Evolutionary conservation across 2,797 vertebrate species (phyloP).

Genomic region (Sparidentex hasta): DNA sequence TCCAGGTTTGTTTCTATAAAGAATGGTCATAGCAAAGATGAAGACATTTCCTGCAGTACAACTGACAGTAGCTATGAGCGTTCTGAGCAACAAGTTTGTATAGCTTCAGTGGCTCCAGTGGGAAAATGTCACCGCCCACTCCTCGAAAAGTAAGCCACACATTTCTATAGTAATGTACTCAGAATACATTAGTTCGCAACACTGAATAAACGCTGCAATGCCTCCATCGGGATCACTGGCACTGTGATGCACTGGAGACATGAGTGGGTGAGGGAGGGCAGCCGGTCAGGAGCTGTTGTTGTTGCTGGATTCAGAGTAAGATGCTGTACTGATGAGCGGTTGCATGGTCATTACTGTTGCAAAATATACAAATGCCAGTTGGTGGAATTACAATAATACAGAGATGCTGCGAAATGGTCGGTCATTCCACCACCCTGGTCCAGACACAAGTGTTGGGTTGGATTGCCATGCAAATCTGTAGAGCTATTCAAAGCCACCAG

Average conservation of each 20-base stretch:
- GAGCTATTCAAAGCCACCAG: too few relatives aligned
- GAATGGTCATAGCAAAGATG: background rate
- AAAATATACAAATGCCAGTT: background rate
- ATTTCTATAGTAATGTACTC: background rate
- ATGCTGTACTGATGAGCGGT: background rate
- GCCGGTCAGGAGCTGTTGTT: background rate
- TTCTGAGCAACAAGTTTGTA: background rate
- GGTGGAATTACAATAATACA: background rate
- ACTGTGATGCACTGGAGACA: background rate
- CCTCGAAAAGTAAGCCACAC: background rate
- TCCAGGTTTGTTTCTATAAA: too few relatives aligned
- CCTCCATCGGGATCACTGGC: slow-evolving; percentile 14
- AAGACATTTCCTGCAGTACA: background rate
- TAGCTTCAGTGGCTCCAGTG: background rate
- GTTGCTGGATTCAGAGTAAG: background rate
- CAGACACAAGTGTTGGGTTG: too few relatives aligned
- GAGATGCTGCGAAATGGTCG: background rate
- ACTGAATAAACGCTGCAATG: slow-evolving; percentile 13
- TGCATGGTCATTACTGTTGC: background rate
- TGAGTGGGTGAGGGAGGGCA: slow-evolving; percentile 1
- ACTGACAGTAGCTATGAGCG: background rate
- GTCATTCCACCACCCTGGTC: too few relatives aligned
- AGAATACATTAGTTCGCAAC: background rate
- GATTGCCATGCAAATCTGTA: too few relatives aligned
- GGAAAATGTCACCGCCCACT: background rate